Conservation (phyloP, 2,888 invertebrate species). For the Melanophora roralis region DNA sequence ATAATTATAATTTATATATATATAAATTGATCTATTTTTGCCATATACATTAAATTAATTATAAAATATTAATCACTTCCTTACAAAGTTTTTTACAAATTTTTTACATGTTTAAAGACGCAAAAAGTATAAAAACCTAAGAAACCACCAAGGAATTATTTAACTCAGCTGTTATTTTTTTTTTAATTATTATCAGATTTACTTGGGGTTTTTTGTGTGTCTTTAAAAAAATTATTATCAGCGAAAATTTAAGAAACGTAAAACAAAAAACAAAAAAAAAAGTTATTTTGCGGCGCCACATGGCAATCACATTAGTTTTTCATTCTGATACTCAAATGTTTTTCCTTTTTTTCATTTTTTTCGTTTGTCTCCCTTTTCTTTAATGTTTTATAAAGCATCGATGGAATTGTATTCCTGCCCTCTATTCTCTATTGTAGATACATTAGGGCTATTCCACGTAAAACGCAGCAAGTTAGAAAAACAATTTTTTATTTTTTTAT, state of each 20-base stretch:
- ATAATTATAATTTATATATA: no score
- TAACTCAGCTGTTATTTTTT: no score
- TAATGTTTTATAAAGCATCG: conserved; percentile 45
- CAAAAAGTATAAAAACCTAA: neutral
- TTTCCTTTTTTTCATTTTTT: neutral
- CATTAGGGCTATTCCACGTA: no score
- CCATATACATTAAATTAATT: neutral
- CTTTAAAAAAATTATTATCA: conserved; percentile 21
- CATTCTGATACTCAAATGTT: conserved; percentile 23
- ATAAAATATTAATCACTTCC: conserved; percentile 51
- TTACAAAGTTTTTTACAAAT: conserved; percentile 21
- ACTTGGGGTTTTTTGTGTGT: neutral
- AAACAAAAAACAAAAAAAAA: neutral
- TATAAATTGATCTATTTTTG: conserved; percentile 44
- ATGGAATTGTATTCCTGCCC: conserved; percentile 29
- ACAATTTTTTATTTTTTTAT: no score
- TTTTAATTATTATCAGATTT: neutral
- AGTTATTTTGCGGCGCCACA: conserved; percentile 66
- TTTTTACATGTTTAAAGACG: conserved; percentile 21
- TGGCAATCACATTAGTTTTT: conserved; percentile 69
- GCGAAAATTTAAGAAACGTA: conserved; percentile 9
- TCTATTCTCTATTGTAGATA: neutral
- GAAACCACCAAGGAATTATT: no score
- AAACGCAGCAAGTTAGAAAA: no score
- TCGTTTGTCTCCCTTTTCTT: conserved; percentile 8